These are phyloP conservation scores for Bombus turneri DNA, from an alignment of 1,140 invertebrate species.

Conservation along the genomic window DNA sequence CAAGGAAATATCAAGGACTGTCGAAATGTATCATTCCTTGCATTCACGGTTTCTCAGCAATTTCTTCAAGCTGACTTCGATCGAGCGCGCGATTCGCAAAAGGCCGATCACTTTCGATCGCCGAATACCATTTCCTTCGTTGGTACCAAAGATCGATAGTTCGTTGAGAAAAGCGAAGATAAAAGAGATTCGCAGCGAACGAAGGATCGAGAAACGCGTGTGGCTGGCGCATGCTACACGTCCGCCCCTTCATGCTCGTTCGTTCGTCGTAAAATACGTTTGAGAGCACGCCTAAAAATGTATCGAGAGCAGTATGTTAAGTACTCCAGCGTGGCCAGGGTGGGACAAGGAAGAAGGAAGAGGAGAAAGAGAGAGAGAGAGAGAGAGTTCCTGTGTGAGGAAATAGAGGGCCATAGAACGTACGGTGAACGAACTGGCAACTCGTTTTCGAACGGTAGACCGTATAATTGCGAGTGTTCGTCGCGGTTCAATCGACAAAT, in stretches of 20 bases:
- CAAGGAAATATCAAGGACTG: not conserved
- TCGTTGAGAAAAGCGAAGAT: not conserved
- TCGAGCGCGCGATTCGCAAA: not conserved
- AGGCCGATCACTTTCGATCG: not conserved
- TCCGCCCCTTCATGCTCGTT: not conserved
- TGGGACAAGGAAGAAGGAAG: too few relatives aligned
- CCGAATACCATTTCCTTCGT: too few relatives aligned
- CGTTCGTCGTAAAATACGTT: slow-evolving; percentile 24
- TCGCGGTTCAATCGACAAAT: slow-evolving; percentile 64
- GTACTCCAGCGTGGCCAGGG: not conserved
- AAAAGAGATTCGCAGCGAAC: too few relatives aligned
- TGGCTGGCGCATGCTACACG: not conserved
- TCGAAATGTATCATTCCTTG: not conserved
- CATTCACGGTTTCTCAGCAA: not conserved
- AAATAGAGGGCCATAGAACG: slow-evolving; percentile 46
- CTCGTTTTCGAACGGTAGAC: slow-evolving; percentile 63
- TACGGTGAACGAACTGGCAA: slow-evolving; percentile 56
- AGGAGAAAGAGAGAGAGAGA: not conserved
- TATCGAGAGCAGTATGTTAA: slow-evolving; percentile 52
- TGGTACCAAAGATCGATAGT: not conserved
- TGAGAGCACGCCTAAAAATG: slow-evolving; percentile 46
- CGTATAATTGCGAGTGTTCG: slow-evolving; percentile 59
- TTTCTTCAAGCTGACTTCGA: not conserved
- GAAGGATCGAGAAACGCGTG: not conserved
- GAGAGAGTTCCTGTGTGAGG: not conserved